Evolutionary conservation across 2,797 vertebrate species (phyloP).

Genomic region (Helarctos malayanus): DNA sequence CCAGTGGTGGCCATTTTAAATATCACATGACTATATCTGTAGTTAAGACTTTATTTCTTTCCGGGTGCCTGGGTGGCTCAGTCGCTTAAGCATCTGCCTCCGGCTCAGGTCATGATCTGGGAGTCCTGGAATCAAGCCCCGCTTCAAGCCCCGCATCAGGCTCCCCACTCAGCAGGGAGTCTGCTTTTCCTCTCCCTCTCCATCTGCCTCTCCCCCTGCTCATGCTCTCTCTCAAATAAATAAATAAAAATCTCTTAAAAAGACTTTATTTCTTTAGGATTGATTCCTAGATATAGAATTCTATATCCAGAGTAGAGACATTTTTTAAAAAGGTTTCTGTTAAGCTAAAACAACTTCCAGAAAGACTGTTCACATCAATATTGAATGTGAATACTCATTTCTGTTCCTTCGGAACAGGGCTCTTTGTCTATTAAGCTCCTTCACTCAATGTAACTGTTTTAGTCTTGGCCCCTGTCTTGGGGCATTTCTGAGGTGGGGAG

Average conservation of each 20-base stretch:
- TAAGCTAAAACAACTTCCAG: slow-evolving; percentile 12
- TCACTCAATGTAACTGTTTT: neutral
- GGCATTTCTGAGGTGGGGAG: neutral
- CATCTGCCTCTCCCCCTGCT: too few species aligned
- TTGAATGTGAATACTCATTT: neutral
- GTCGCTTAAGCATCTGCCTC: too few species aligned
- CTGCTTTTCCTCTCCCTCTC: too few species aligned
- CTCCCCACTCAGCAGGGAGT: too few species aligned
- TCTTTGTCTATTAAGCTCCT: slow-evolving; percentile 22
- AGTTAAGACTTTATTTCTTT: neutral
- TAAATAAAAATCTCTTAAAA: too few species aligned
- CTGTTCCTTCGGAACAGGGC: neutral
- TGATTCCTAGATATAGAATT: neutral
- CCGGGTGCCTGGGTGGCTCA: too few species aligned
- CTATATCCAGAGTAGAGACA: neutral
- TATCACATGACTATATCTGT: neutral
- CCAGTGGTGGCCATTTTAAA: neutral
- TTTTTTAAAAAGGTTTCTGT: neutral
- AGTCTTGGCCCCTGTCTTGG: neutral
- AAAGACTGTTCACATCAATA: neutral
- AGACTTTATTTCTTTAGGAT: neutral
- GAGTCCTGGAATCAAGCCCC: too few species aligned
- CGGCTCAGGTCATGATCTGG: too few species aligned
- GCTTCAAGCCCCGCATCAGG: too few species aligned
- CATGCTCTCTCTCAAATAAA: too few species aligned